A percentile compares a stretch with the other conserved stretches of the same genome.
These are phyloP conservation scores for Anomalospiza imberbis DNA, from an alignment of 2,797 vertebrate genomes.

Conservation along the genomic window DNA sequence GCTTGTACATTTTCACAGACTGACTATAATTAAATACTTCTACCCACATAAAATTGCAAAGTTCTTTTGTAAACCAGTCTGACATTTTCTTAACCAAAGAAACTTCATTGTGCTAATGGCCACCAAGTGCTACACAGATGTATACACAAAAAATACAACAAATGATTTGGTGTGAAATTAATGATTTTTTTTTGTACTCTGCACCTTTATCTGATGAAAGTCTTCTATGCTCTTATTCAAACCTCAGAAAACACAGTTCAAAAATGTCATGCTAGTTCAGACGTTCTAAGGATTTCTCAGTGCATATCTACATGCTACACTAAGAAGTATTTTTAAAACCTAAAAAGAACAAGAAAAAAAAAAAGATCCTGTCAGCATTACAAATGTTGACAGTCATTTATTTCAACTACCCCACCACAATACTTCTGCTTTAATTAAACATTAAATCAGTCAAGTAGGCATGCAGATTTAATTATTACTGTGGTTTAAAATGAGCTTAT, in stretches of 20 bases:
- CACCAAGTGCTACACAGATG: background rate
- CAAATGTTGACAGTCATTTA: background rate
- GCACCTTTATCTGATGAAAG: background rate
- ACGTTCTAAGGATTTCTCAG: background rate
- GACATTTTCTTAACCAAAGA: background rate
- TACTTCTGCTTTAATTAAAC: constrained; percentile 42
- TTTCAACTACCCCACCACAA: background rate
- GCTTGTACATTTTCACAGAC: background rate
- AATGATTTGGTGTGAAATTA: background rate
- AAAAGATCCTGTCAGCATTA: background rate
- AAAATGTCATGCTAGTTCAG: background rate
- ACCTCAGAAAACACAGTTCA: background rate
- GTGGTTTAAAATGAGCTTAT: background rate
- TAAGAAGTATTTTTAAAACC: background rate
- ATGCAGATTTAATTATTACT: constrained; percentile 37
- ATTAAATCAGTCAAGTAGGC: constrained; percentile 23
- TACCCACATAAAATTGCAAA: background rate
- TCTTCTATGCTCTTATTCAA: background rate
- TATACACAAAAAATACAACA: background rate
- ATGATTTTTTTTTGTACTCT: background rate
- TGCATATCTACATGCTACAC: background rate
- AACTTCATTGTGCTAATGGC: background rate
- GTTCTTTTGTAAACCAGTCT: background rate
- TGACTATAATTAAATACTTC: background rate
- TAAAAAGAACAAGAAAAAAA: background rate